Evolutionary conservation across 2,113 vertebrate genomes (phyloP), one percentile per base, ranked within the genome.

Genomic region (Spilogale gracilis): DNA sequence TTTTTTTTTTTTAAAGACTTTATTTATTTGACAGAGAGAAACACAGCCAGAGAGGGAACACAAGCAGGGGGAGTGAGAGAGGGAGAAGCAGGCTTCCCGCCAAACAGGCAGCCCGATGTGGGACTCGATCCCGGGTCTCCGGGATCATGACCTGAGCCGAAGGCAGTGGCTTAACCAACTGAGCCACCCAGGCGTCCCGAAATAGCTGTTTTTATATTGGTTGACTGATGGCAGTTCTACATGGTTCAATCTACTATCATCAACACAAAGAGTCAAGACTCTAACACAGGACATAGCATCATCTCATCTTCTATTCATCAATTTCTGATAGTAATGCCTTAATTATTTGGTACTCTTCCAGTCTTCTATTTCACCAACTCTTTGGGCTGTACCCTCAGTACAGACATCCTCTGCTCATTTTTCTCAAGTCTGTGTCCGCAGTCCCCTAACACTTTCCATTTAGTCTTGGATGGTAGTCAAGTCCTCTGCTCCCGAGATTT

Each of bases 211-310:
- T 61, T 79, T 52, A 17, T 52, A 52, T 13, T n/a, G 43, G 32
- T 50, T 93, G 56, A 65, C 4, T 74, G 13, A 58, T 43, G 45
- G 45, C 21, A 78, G 90, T 90, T 74, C 93, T 67, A 89, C 20
- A 54, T 63, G 27, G 69, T 67, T 86, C 21, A 92, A 96, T 18
- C 38, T 32, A 81, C 89, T 30, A 84, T 38, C 38, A 38, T 38
- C 52, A 82, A 81, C 81, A 89, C 0, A 87, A 92, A 91, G 86
- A 43, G 48, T 58, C 52, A 96, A 88, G 52, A 87, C 9, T 61
- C 50, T 79, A 88, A 88, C 27, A 90, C 1, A 30, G 32, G 71
- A 84, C 30, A 81, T 3, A 92, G 9, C n/a, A 74, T 6, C 6
- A 13, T 52, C 50, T 73, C 84, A 85, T 87, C n/a, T 90, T 84